phyloP scores from a whole-genome alignment of 2,888 invertebrate genomes.

The Drosophila testacea region DNA sequence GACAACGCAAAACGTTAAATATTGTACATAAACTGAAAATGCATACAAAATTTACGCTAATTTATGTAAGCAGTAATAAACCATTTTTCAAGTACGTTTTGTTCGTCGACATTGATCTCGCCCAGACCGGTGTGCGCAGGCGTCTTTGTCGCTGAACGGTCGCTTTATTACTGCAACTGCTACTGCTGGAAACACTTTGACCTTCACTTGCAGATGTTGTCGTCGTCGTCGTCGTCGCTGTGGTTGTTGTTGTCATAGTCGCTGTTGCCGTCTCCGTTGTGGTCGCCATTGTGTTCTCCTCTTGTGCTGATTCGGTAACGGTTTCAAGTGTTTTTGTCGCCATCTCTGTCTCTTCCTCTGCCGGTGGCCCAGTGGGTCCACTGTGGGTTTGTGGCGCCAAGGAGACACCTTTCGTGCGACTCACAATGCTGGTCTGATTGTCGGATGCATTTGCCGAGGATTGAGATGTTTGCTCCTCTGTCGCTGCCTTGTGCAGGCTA shows the following conservation, averaged over 20 bases:
- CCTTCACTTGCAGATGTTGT: conserved; percentile 12
- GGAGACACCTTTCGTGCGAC: conserved; percentile 85
- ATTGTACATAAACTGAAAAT: conserved; percentile 56
- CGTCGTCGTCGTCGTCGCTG: conserved; percentile 27
- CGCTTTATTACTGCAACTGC: conserved; percentile 85
- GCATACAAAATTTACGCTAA: conserved; percentile 52
- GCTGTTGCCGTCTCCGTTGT: conserved; percentile 28
- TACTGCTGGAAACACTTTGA: conserved; percentile 80
- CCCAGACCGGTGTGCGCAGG: conserved; percentile 93
- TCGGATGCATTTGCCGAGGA: conserved; percentile 46
- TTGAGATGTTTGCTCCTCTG: conserved; percentile 25
- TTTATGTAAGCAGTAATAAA: conserved; percentile 59
- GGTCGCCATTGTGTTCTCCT: conserved; percentile 29
- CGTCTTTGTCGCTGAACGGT: conserved; percentile 89
- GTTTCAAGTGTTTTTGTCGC: conserved; percentile 18
- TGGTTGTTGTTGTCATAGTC: conserved; percentile 10
- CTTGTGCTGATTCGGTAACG: too few species aligned
- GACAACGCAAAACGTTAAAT: conserved; percentile 51
- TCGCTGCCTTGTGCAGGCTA: conserved; percentile 38
- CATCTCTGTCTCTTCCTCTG: conserved; percentile 7
- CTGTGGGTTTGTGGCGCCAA: conserved; percentile 85
- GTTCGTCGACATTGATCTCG: conserved; percentile 89
- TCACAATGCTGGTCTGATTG: conserved; percentile 82
- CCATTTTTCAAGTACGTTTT: conserved; percentile 86
- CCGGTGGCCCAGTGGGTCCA: conserved; percentile 85